A percentile compares a stretch with the other conserved stretches of the same genome.
Conservation (phyloP, 2,888 invertebrate genomes). For the Limnephilus rhombicus region DNA sequence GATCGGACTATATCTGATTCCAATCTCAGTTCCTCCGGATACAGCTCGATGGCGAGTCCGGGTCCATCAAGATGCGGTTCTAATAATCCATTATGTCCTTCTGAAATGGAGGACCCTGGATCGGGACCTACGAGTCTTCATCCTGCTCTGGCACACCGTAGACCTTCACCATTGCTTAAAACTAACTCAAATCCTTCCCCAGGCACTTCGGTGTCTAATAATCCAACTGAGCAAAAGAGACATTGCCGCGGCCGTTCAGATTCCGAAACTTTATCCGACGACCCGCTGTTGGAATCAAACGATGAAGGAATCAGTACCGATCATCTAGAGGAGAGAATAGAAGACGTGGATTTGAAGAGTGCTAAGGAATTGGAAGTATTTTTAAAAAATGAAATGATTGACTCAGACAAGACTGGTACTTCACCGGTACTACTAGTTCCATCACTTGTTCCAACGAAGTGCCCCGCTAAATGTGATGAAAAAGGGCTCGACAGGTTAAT, state of each 20-base stretch:
- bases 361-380: slow-evolving; percentile 80
- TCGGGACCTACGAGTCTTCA: slow-evolving; percentile 70
- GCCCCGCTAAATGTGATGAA: slow-evolving; percentile 78
- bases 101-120: slow-evolving; percentile 86
- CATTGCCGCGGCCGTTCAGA: slow-evolving; percentile 82
- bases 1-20: slow-evolving; percentile 90
- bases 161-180: slow-evolving; percentile 81
- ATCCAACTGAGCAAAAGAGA: slow-evolving; percentile 73
- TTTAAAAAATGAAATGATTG: slow-evolving; percentile 72
- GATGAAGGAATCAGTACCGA: slow-evolving; percentile 89
- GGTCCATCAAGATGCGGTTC: slow-evolving; percentile 90
- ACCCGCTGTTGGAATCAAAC: slow-evolving; percentile 84
- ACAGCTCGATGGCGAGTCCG: slow-evolving; percentile 91
- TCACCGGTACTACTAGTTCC: slow-evolving; percentile 76
- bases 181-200: slow-evolving; percentile 77
- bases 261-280: slow-evolving; percentile 86
- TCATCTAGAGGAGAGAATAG: slow-evolving; percentile 83
- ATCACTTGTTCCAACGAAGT: slow-evolving; percentile 74
- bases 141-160: slow-evolving; percentile 71
- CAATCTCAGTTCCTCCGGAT: slow-evolving; percentile 90
- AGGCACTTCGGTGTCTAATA: slow-evolving; percentile 69
- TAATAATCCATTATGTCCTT: slow-evolving; percentile 87
- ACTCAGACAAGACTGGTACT: slow-evolving; percentile 71
- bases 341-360: slow-evolving; percentile 82
- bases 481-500: slow-evolving; percentile 75